These are phyloP conservation scores for Sturnira hondurensis DNA, from an alignment of 2,113 vertebrate genomes.

Conservation along the genomic window DNA sequence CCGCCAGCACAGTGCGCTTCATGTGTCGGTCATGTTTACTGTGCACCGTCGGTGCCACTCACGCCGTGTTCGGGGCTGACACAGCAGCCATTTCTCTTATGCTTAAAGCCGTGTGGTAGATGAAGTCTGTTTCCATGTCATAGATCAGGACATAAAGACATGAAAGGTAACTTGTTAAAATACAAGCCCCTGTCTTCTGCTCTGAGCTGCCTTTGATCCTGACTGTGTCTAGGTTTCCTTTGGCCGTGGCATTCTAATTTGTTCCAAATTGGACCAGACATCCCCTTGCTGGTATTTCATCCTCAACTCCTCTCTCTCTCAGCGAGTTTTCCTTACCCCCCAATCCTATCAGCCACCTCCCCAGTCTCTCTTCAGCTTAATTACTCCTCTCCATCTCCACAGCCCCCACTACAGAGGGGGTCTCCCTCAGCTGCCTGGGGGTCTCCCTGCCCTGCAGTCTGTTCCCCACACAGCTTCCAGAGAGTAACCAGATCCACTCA, in stretches of 20 bases:
- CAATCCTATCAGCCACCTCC: not conserved
- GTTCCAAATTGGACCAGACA: not conserved
- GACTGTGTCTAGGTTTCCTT: not conserved
- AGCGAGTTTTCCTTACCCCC: not conserved
- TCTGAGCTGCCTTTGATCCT: not conserved
- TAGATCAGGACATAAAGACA: not conserved
- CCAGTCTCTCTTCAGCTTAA: not conserved
- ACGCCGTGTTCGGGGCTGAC: not conserved
- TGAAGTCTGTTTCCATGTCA: not conserved
- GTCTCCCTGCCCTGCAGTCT: not conserved
- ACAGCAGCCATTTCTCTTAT: not conserved
- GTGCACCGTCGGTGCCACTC: not conserved
- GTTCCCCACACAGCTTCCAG: not conserved
- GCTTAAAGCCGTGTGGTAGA: not conserved
- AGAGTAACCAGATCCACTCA: not conserved
- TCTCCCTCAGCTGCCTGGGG: not conserved
- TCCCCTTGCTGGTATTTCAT: not conserved
- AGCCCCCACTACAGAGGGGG: rapidly evolving
- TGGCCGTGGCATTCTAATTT: not conserved
- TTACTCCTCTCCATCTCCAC: not conserved
- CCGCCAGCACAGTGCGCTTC: not conserved
- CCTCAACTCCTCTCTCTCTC: not conserved
- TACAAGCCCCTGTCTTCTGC: not conserved
- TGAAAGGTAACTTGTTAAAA: not conserved
- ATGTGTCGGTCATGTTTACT: too few relatives aligned